Base-by-base conservation (phyloP, 2,888 invertebrate genomes). In the Litoditis marina region DNA sequence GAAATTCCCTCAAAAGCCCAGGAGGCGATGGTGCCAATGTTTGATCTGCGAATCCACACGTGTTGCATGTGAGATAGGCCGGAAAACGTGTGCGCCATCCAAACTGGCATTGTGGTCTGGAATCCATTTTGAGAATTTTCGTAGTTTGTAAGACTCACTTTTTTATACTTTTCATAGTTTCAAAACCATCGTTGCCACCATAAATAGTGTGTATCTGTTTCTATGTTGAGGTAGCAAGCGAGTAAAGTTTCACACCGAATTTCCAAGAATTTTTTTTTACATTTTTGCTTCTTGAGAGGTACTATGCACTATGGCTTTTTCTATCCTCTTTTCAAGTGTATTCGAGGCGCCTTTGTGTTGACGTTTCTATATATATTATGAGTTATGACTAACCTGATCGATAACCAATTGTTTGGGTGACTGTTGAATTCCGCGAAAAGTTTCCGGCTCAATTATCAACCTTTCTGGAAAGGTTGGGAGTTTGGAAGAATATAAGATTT, bases 371-470 rank as follows among this genome's bases (percentile, higher is more conserved):
- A n/a, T n/a, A n/a, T n/a, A n/a, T n/a, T n/a, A n/a, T n/a, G n/a
- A n/a, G 19, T 22, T 44, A 22, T 44, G 44, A 44, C 32, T 52
- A 47, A 72, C 72, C 65, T 72, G 68, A 60, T 72, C 72, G 19
- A 72, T 68, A 22, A 69, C 68, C 36, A 72, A 44, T 32, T 68
- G 69, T 47, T 65, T 60, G 5, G 72, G 72, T 42, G 69, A 69
- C 63, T 73, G 73, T 11, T 69, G 54, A 31, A 73, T 73, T 27
- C 67, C 68, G 51, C 64, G 56, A 55, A 73, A 73, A 4, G 73
- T 67, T 49, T 63, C 54, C 5, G 73, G 67, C 51, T 73, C 73
- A 46, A 73, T 67, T n/a, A 65, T 39, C 6, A 65, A 42, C 3
- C 60, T 46, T 6, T 34, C 62, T 62, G 30, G 42, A 61, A 34